These are phyloP conservation scores for Hestina assimilis DNA, from an alignment of 1,140 invertebrate genomes.

Conservation along the genomic window DNA sequence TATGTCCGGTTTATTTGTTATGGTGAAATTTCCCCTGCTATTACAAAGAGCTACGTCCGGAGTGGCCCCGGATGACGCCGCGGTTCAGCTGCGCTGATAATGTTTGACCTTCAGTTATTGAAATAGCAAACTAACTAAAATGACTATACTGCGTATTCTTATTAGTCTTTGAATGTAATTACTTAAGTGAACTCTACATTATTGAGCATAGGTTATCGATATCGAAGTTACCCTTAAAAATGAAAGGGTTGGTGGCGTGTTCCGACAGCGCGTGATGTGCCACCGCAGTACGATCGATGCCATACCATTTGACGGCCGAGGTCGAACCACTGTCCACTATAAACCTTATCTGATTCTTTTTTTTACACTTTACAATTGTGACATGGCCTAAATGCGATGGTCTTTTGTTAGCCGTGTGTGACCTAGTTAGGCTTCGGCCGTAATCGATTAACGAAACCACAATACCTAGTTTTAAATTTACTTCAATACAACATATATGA, in stretches of 20 bases:
- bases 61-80: constrained; percentile 58
- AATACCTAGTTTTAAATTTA: constrained; percentile 38
- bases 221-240: constrained; percentile 24
- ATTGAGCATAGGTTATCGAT: background rate
- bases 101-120: constrained; percentile 48
- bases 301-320: constrained; percentile 71
- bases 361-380: constrained; percentile 55
- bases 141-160: background rate
- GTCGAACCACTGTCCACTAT: constrained; percentile 69
- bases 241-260: constrained; percentile 55
- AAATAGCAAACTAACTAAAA: constrained; percentile 32
- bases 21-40: constrained; percentile 73
- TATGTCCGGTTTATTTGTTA: constrained; percentile 46
- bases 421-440: constrained; percentile 59
- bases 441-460: constrained; percentile 55
- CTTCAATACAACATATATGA: constrained; percentile 42
- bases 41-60: constrained; percentile 64
- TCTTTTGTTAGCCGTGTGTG: constrained; percentile 60
- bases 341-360: constrained; percentile 72
- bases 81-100: constrained; percentile 57
- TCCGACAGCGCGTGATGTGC: constrained; percentile 49
- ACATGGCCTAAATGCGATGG: constrained; percentile 47
- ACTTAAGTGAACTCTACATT: background rate
- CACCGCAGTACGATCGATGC: constrained; percentile 59
- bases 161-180: background rate